Evolutionary conservation across 2,797 vertebrate genomes (phyloP).

Genomic region (Fundulus diaphanus): DNA sequence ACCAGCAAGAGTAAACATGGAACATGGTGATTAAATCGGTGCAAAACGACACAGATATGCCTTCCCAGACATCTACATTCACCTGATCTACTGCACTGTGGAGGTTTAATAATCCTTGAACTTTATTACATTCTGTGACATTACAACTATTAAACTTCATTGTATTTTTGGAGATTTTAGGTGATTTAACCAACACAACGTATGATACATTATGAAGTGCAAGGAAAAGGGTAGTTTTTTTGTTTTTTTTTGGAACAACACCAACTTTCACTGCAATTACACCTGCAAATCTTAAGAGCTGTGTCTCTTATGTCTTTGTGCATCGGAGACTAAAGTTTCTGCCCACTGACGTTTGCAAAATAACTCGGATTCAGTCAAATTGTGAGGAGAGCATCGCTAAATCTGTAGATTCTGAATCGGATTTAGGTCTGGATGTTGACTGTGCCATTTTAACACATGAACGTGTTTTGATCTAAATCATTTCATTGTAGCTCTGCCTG

Average conservation of each 20-base stretch:
- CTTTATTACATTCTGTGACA: not conserved
- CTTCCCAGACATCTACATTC: slow-evolving; percentile 28
- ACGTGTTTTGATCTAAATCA: not conserved
- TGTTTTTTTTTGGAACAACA: not conserved
- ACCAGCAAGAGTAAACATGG: slow-evolving; percentile 53
- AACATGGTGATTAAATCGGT: slow-evolving; percentile 33
- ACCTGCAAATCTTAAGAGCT: not conserved
- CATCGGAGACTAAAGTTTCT: not conserved
- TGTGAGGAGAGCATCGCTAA: too few species aligned
- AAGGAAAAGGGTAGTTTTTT: too few species aligned
- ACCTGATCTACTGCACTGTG: slow-evolving; percentile 1
- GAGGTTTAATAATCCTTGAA: not conserved
- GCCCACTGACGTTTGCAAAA: too few species aligned
- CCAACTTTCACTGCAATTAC: not conserved
- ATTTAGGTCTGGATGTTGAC: not conserved
- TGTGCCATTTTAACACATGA: not conserved
- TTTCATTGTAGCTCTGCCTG: not conserved
- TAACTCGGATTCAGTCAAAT: too few species aligned
- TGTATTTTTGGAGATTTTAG: not conserved
- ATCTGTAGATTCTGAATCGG: not conserved
- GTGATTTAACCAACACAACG: not conserved
- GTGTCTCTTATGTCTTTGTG: not conserved
- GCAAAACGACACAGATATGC: slow-evolving; percentile 15
- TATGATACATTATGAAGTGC: too few species aligned
- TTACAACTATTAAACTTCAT: not conserved